These are phyloP conservation scores for Dipus sagitta DNA, from an alignment of 2,797 vertebrate species.

Conservation along the genomic window DNA sequence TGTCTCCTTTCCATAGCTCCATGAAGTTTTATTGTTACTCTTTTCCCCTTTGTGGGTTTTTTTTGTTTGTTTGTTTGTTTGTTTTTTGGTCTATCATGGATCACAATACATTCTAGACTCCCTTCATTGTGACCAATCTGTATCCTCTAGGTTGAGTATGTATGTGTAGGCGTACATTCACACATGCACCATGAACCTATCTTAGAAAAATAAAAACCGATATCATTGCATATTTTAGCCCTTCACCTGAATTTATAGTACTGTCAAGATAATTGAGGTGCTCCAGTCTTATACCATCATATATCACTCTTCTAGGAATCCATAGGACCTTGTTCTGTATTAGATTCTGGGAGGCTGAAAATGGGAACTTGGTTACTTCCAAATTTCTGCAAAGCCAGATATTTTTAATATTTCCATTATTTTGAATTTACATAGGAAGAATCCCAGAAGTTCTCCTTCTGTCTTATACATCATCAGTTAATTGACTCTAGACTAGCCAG, in stretches of 20 bases:
- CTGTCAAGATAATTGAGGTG: background rate
- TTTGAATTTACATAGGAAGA: slow-evolving; percentile 41
- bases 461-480: background rate
- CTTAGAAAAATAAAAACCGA: slow-evolving; percentile 14
- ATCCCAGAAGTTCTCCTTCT: background rate
- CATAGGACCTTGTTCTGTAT: background rate
- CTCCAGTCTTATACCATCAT: background rate
- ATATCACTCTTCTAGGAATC: background rate
- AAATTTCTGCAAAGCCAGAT: background rate
- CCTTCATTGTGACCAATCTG: background rate
- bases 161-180: background rate
- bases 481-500: background rate
- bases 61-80: background rate
- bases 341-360: background rate
- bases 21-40: slow-evolving; percentile 16
- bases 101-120: background rate
- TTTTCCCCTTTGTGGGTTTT: background rate
- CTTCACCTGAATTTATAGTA: background rate
- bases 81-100: background rate
- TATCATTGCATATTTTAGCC: background rate
- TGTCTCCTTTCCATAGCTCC: background rate
- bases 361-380: slow-evolving; percentile 33
- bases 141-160: background rate
- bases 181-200: background rate
- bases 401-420: slow-evolving; percentile 16